A percentile compares a stretch with the other conserved stretches of the same genome.
These are phyloP conservation scores for Standfussiana lucernea DNA, from an alignment of 2,888 invertebrate genomes.

Conservation along the genomic window DNA sequence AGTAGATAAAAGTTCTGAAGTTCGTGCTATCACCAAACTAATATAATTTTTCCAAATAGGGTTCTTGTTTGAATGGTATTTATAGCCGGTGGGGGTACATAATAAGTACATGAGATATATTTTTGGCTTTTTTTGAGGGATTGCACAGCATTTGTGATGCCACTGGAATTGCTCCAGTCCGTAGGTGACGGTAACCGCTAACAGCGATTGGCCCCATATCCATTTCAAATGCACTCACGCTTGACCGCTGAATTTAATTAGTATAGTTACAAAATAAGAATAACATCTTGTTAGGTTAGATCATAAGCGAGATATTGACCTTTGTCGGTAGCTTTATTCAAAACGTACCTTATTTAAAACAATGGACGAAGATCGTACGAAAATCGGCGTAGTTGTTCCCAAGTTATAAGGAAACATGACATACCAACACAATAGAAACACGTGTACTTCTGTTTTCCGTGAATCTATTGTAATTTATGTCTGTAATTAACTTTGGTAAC, in stretches of 20 bases:
- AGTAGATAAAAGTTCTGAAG: neutral
- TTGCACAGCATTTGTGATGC: neutral
- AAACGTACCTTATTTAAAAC: constrained; percentile 47
- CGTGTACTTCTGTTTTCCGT: constrained; percentile 35
- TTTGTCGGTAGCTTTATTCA: constrained; percentile 4
- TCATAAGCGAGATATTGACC: constrained; percentile 41
- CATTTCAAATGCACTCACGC: neutral
- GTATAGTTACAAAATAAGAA: constrained; percentile 35
- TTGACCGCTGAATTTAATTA: constrained; percentile 3
- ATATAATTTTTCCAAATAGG: neutral
- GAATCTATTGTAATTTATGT: constrained; percentile 55
- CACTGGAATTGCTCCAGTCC: neutral
- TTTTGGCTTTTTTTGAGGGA: neutral
- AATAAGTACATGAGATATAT: neutral
- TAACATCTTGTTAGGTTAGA: constrained; percentile 53
- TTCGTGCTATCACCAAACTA: neutral
- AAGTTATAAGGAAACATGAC: constrained; percentile 59
- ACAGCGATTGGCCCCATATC: neutral
- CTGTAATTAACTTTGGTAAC: constrained; percentile 31
- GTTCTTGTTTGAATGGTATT: neutral
- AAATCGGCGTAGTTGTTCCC: constrained; percentile 45
- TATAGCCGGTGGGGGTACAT: neutral
- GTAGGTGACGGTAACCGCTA: neutral
- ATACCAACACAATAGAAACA: constrained; percentile 52
- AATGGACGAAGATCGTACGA: constrained; percentile 47